Evolutionary conservation across 2,888 invertebrate species (phyloP).

Genomic region (Dendrolimus houi): DNA sequence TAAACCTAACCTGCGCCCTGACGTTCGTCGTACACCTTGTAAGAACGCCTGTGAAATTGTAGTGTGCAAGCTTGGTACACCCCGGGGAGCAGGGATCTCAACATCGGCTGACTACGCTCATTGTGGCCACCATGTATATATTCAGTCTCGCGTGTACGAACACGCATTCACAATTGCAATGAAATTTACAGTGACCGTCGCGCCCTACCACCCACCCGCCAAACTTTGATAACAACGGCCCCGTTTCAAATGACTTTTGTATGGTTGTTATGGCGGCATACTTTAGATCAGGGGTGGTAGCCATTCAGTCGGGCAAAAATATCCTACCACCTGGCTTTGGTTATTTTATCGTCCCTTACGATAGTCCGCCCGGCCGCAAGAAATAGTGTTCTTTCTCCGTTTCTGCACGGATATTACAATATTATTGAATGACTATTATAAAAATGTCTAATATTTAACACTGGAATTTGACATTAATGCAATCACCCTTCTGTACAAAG

Average conservation of each 20-base stretch:
- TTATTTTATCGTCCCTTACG: too few species aligned
- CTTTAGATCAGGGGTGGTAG: too few species aligned
- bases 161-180: constrained; percentile 60
- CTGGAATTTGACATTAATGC: constrained; percentile 49
- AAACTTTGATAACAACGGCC: constrained; percentile 44
- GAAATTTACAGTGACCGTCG: constrained; percentile 61
- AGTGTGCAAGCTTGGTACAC: too few species aligned
- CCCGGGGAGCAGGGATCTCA: constrained; percentile 28
- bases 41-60: too few species aligned
- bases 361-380: too few species aligned
- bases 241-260: constrained; percentile 47
- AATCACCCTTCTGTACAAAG: constrained; percentile 52
- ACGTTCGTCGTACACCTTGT: too few species aligned
- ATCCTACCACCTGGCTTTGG: too few species aligned
- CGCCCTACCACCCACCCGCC: constrained; percentile 40
- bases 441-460: constrained; percentile 65
- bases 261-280: too few species aligned
- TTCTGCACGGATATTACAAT: constrained; percentile 27
- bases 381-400: too few species aligned
- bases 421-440: constrained; percentile 35
- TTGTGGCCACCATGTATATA: constrained; percentile 63
- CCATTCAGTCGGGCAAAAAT: too few species aligned
- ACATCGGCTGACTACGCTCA: constrained; percentile 60
- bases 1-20: too few species aligned
- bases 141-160: constrained; percentile 59